Evolutionary conservation across 2,797 vertebrate genomes (phyloP), one percentile per base, ranked within the genome.

Genomic region (Graptemys geographica): DNA sequence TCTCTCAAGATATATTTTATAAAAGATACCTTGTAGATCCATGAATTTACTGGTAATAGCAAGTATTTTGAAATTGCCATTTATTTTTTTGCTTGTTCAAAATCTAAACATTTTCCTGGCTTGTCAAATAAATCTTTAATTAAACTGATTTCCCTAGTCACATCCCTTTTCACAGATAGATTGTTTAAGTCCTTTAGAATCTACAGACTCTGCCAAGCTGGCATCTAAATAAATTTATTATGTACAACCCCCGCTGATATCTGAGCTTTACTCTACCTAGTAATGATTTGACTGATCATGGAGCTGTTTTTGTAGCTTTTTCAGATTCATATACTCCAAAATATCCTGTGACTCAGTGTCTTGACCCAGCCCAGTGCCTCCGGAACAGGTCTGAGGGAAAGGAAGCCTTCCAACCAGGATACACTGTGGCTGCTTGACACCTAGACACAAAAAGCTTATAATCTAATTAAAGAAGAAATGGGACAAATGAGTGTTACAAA

Each of bases 71-170:
- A 72, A 74, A 90, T 91, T 79, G 81, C 62, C 65, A 72, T 86
- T 59, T 86, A 59, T 44, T 87, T 91, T 44, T 81, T 84, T 90
- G 4, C 74, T 94, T 96, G 65, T 88, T 95, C 85, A 95, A 94
- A 97, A 93, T 87, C 57, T 93, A 96, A 97, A 95, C 83, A 92
- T 88, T 95, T 95, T 28, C 25, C 51, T 95, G 92, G 41, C 87
- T 95, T 95, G 83, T 97, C 90, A 96, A 93, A 94, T 92, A 96
- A 90, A 92, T 90, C 79, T 96, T 96, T 96, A 96, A 95, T 95
- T 95, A 90, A 96, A 95, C 82, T 94, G 65, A 94, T 97, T 96
- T 96, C 92, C 89, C 80, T 65, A 89, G 49, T 56, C 95, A 79
- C 57, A 85, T 84, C 55, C 25, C 86, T 92, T 57, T 95, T 93